Base-by-base conservation (phyloP, 1,140 invertebrate species). In the Ctenoplectra terminalis region DNA sequence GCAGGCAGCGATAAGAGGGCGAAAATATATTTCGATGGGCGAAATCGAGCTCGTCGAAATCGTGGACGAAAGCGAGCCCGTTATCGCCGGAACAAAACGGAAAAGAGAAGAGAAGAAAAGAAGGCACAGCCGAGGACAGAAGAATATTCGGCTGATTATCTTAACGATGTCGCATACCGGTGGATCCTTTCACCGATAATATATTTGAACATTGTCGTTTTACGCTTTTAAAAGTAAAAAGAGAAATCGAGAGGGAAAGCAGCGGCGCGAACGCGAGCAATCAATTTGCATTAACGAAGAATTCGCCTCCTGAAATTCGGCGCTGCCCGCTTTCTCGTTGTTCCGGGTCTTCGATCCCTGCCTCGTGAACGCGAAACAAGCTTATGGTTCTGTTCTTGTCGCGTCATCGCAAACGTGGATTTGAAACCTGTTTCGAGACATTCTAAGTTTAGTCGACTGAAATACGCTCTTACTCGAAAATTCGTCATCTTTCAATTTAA, bases 231-330 rank as follows among this genome's bases (percentile, higher is more conserved):
- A 84, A 81, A 46, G 9, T 71, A 87, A 84, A 78, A 84, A 84
- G 85, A 84, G 85, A 87, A 87, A 87, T 87, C 86, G 78, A 87
- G 60, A 87, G 86, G 82, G 86, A 87, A 87, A 87, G 86, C 77
- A 46, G 46, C 5, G 29, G 70, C 29, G 85, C 48, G 54, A 26
- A 66, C 60, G 31, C 64, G 54, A 66, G 52, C 64, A 70, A 77
- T 63, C 66, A 70, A 84, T 76, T 87, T 71, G 73, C 46, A 78
- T 87, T 56, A 54, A 84, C 56, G 69, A 61, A 73, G 34, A 26
- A 50, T 48, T 52, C n/a, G 34, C 31, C 46, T 63, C 8, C 26
- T 23, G 72, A 81, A 66, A 75, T 64, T 81, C 31, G 20, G 17
- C 37, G 61, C 37, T 50, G 74, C 34, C 17, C 61, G 17, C 63